A percentile compares a stretch with the other conserved stretches of the same genome.
Evolutionary conservation across 2,888 invertebrate species (phyloP).

Genomic region (Sarcophaga caerulescens): DNA sequence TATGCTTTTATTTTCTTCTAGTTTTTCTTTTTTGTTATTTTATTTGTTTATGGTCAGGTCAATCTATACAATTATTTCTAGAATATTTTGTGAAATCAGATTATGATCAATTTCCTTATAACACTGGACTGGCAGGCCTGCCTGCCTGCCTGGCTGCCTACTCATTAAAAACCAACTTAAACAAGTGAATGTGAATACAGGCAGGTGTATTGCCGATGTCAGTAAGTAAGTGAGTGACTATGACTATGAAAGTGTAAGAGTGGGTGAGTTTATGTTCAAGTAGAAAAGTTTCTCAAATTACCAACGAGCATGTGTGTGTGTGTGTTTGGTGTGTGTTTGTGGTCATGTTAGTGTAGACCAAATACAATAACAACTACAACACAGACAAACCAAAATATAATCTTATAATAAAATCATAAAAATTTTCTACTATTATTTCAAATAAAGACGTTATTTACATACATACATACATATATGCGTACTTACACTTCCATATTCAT

Average conservation of each 20-base stretch:
- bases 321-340: constrained; percentile 6
- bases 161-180: neutral
- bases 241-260: neutral
- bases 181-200: no score
- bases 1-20: neutral
- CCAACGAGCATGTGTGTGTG: neutral
- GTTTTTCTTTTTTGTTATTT: no score
- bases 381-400: constrained; percentile 14
- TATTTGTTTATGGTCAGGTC: constrained; percentile 52
- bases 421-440: constrained; percentile 5
- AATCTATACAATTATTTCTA: constrained; percentile 47
- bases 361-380: neutral
- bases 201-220: no score
- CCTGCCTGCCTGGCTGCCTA: neutral
- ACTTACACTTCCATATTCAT: neutral
- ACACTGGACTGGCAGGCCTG: neutral
- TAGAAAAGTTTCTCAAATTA: constrained; percentile 31
- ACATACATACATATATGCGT: neutral
- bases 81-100: constrained; percentile 1
- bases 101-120: constrained; percentile 53
- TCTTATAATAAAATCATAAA: constrained; percentile 57
- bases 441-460: constrained; percentile 23
- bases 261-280: constrained; percentile 1
- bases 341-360: constrained; percentile 44
- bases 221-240: neutral